Evolutionary conservation across 2,113 vertebrate genomes (phyloP).

Genomic region (Xiphophorus couchianus): DNA sequence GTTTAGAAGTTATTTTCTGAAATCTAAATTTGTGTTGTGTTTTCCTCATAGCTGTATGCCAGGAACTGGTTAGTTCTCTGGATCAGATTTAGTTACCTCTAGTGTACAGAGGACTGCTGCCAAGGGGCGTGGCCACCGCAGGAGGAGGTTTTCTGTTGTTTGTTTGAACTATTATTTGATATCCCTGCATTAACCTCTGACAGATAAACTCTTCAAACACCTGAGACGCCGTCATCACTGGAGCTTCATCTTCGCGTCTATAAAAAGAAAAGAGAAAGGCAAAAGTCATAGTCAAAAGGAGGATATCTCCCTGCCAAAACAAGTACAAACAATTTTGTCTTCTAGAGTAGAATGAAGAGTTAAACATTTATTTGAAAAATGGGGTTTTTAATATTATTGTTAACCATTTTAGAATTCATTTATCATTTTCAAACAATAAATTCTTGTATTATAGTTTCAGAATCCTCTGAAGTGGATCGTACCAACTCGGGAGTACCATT

Average conservation of each 20-base stretch:
- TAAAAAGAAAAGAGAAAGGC: constrained; percentile 1
- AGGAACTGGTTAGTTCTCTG: neutral
- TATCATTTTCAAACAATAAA: neutral
- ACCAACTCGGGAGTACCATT: no score
- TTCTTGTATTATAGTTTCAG: neutral
- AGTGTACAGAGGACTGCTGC: constrained; percentile 95
- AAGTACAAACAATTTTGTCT: neutral
- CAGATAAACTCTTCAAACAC: constrained; percentile 99
- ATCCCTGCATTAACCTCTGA: constrained; percentile 98
- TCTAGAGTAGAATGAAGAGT: neutral
- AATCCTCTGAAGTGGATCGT: neutral
- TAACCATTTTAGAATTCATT: neutral
- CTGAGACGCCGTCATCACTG: constrained; percentile 91
- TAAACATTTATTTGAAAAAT: neutral
- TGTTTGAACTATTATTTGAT: constrained; percentile 95
- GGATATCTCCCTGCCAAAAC: neutral
- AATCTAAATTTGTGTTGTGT: neutral
- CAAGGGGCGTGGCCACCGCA: constrained; percentile 83
- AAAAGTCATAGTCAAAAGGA: neutral
- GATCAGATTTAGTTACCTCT: constrained; percentile 79
- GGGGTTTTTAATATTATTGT: no score
- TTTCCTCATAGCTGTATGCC: neutral
- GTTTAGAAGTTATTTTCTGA: neutral
- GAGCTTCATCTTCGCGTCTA: constrained; percentile 93
- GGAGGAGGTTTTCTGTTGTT: constrained; percentile 84